phyloP scores from a whole-genome alignment of 2,888 invertebrate genomes.

The Calliscelio sp. region DNA sequence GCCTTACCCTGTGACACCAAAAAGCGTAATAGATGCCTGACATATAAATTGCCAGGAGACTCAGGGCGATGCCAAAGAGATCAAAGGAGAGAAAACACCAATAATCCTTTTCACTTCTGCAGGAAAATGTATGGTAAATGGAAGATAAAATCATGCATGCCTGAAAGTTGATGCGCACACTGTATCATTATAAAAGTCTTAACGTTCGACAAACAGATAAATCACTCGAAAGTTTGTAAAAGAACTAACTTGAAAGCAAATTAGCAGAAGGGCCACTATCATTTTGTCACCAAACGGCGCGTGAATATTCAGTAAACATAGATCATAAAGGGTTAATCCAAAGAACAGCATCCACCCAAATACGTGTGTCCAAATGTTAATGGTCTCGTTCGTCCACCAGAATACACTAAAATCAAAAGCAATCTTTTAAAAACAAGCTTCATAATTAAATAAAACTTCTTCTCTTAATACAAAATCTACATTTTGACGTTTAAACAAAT shows the following conservation, averaged over 20 bases:
- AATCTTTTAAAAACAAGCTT: constrained; percentile 79
- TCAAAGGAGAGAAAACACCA: constrained; percentile 95
- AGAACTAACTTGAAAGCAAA: constrained; percentile 93
- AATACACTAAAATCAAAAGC: constrained; percentile 89
- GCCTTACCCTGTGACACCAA: constrained; percentile 96
- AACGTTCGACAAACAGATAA: too few relatives aligned
- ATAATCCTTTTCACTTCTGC: constrained; percentile 95
- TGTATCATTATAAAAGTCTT: neutral
- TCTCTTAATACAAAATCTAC: too few relatives aligned
- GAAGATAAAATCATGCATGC: constrained; percentile 97
- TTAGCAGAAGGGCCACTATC: constrained; percentile 92
- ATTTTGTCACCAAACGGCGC: constrained; percentile 94
- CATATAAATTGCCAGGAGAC: constrained; percentile 96
- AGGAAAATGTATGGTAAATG: constrained; percentile 97
- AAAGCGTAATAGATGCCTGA: constrained; percentile 99
- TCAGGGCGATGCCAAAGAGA: constrained; percentile 96
- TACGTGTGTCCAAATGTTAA: constrained; percentile 99
- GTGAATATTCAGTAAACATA: constrained; percentile 92
- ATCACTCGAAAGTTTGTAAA: constrained; percentile 4
- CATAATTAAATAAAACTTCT: too few relatives aligned
- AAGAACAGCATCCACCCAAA: constrained; percentile 94
- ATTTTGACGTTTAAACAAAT: neutral
- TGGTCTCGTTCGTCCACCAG: constrained; percentile 98
- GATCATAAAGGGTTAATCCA: constrained; percentile 93
- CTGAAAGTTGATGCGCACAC: constrained; percentile 87